Evolutionary conservation across 2,797 vertebrate genomes (phyloP), one percentile per base, ranked within the genome.

Genomic region (Rallus crepitans): DNA sequence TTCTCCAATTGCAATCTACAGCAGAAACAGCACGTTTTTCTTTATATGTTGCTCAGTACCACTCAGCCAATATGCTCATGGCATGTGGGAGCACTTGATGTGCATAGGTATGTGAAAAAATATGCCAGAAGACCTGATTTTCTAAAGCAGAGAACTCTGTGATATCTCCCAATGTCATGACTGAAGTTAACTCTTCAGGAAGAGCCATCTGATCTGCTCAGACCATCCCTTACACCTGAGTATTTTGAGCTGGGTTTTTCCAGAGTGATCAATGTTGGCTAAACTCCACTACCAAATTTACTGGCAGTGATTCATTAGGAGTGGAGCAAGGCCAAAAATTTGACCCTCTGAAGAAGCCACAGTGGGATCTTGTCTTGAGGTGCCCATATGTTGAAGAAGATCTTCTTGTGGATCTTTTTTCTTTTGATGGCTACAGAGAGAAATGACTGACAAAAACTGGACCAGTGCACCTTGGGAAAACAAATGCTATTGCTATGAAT

Each of bases 221-320:
- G 63, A 28, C 39, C 31, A 59, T 25, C 21, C 14, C 15, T 59
- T 79, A 65, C 9, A 83, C 21, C 40, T 40, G 40, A 78, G 3
- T 31, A 13, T 91, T 97, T 87, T 39, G 59, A 12, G 21, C 12
- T 82, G 47, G 59, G 47, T 66, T 92, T 94, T 92, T 89, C 80
- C n/a, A 27, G 76, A 88, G 66, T 20, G 4, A 3, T 85, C 8
- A 24, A 30, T 56, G 19, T 28, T 94, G 66, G 12, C 52, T 88
- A 80, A 86, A 78, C 25, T 83, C 47, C 39, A n/a, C 17, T 88
- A 6, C 72, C 47, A 68, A 53, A 73, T 83, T 59, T 70, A 40
- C 15, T 20, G 31, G 4, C 55, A 89, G 24, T 35, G 60, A 82
- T 75, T 71, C 37, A 28, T 37, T 53, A 73, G 45, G 15, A 73